A percentile compares a stretch with the other conserved stretches of the same genome.
These are phyloP conservation scores for Neodiprion virginianus DNA, from an alignment of 1,140 invertebrate species.

Conservation along the genomic window DNA sequence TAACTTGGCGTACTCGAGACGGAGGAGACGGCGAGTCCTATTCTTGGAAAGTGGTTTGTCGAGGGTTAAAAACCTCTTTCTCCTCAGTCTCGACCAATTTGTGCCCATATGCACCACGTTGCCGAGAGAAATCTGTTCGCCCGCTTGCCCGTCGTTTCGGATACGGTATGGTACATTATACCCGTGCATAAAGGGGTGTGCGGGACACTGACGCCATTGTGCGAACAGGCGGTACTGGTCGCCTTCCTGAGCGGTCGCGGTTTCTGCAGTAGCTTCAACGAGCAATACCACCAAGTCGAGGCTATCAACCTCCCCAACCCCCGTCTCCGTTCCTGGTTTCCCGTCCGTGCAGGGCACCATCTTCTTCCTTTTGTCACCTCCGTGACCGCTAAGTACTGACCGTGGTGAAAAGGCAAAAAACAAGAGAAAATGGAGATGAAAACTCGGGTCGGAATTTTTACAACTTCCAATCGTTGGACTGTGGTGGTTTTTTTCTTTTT, in stretches of 20 bases:
- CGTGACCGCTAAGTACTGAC: background rate
- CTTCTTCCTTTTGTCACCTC: background rate
- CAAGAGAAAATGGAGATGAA: background rate
- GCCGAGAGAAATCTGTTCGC: background rate
- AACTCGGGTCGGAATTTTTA: background rate
- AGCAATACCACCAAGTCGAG: slow-evolving; percentile 5
- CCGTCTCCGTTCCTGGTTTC: slow-evolving; percentile 17
- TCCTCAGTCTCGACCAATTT: background rate
- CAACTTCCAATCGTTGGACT: too few relatives aligned
- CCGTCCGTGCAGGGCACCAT: slow-evolving; percentile 20
- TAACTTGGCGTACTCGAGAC: too few relatives aligned
- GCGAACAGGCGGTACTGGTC: slow-evolving; percentile 3
- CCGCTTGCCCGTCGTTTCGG: background rate
- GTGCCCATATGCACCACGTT: background rate
- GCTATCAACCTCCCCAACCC: slow-evolving; percentile 23
- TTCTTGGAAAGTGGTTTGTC: background rate
- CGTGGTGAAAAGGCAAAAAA: background rate
- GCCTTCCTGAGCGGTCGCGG: background rate
- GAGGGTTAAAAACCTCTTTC: too few relatives aligned
- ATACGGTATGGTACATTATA: slow-evolving; percentile 1
- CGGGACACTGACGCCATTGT: slow-evolving; percentile 2
- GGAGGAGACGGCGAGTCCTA: background rate
- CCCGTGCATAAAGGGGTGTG: background rate
- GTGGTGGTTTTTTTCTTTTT: too few relatives aligned
- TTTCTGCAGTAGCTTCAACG: slow-evolving; percentile 7